A percentile compares a stretch with the other conserved stretches of the same genome.
These are phyloP conservation scores for Drosophila quadrilineata DNA, from an alignment of 1,140 invertebrate species.

Conservation along the genomic window DNA sequence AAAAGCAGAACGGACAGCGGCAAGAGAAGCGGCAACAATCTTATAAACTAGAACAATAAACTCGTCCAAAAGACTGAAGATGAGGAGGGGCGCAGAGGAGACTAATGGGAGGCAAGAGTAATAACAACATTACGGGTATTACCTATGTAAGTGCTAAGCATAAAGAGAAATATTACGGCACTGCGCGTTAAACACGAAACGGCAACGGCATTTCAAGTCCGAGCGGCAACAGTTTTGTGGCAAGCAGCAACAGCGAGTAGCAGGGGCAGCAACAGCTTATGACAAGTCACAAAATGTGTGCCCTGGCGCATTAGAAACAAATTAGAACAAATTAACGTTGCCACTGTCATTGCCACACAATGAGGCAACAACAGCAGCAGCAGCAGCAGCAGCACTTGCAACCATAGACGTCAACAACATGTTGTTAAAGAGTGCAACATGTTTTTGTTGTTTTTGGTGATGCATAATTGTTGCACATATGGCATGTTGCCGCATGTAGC, in stretches of 20 bases:
- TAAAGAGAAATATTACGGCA: constrained; percentile 70
- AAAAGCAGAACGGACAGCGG: background rate
- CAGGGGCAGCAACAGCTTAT: constrained; percentile 25
- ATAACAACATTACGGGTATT: constrained; percentile 1
- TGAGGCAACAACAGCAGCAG: background rate
- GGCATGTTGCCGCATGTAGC: constrained; percentile 42
- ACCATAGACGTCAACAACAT: constrained; percentile 9
- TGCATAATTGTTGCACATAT: constrained; percentile 17
- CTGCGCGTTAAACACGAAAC: constrained; percentile 57
- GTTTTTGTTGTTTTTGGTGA: too few relatives aligned
- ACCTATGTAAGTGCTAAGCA: constrained; percentile 46
- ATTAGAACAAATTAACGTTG: constrained; percentile 57
- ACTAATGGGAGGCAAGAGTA: too few relatives aligned
- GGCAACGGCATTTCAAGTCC: constrained; percentile 14
- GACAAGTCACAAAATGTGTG: constrained; percentile 55
- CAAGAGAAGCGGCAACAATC: background rate
- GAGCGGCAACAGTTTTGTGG: background rate
- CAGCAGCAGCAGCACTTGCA: constrained; percentile 12
- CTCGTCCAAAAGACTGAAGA: constrained; percentile 48
- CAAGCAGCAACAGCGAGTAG: constrained; percentile 1
- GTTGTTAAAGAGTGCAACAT: too few relatives aligned
- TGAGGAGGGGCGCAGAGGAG: too few relatives aligned
- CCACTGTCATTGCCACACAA: too few relatives aligned
- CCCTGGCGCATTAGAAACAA: constrained; percentile 45
- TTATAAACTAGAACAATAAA: constrained; percentile 69